Base-by-base conservation (phyloP, 1,140 invertebrate species). In the Antheraea pernyi region DNA sequence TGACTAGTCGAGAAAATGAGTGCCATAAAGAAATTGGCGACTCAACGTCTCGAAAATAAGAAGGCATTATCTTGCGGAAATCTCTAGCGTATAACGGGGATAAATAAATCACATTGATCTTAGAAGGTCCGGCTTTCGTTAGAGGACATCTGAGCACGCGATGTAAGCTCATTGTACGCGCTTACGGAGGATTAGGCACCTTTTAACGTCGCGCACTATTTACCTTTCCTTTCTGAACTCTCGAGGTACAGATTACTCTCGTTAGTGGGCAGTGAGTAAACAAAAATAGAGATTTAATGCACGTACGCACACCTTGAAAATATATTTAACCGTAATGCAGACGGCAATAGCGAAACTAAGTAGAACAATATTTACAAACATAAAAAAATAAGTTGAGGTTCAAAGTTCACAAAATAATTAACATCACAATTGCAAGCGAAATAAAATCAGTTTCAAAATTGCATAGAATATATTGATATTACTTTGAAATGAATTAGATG, bases 151-250 rank as follows among this genome's bases (percentile, higher is more conserved):
- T 79, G 78, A 85, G 79, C 72, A 77, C 74, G 72, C 80, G 76
- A 75, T 78, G 73, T 88, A 88, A 91, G 88, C 88, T 83, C 79
- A 82, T 89, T 88, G 83, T 86, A 78, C 77, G 79, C 81, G 79
- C 80, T 88, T 83, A 87, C 64, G 75, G 69, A 68, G 79, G 82
- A 86, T 86, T 89, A 89, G 76, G 78, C 83, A 81, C 85, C 88
- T 91, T 89, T 89, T 89, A 89, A 75, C 83, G 81, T 82, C 79
- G 80, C 70, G 68, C 81, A 84, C 78, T 87, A 86, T 90, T 88
- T 88, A 86, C 82, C 77, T 81, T 84, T 81, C 71, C 74, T 74
- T 73, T 74, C 70, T 58, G 36, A 70, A 72, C 69, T 71, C 69
- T 11, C n/a, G 72, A 77, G 72, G 78, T 69, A 71, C 71, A 73